Evolutionary conservation across 2,113 vertebrate genomes (phyloP).

Genomic region (Brachyistius frenatus): DNA sequence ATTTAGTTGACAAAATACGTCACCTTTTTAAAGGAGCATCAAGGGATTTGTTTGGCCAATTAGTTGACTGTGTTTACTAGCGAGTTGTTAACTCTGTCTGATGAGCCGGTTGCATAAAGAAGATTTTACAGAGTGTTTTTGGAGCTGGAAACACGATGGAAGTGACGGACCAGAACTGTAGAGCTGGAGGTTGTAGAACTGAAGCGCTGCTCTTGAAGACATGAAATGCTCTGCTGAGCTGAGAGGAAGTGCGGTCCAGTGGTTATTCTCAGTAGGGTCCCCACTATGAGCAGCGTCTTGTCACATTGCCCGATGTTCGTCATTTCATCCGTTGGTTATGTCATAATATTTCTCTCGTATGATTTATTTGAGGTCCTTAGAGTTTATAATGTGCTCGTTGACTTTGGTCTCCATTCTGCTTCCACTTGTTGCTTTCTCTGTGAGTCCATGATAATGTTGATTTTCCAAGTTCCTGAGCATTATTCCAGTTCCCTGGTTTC

Average conservation of each 20-base stretch:
- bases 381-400: too few species aligned
- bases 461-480: background rate
- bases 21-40: too few species aligned
- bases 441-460: background rate
- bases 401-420: too few species aligned
- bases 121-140: background rate
- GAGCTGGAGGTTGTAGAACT: too few species aligned
- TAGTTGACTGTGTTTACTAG: background rate
- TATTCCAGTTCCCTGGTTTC: background rate
- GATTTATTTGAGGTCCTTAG: too few species aligned
- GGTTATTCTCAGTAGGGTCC: too few species aligned
- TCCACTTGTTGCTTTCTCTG: background rate
- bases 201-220: too few species aligned
- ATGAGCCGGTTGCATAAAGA: background rate
- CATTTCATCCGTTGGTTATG: conserved; percentile 9
- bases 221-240: background rate
- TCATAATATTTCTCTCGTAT: background rate
- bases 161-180: too few species aligned
- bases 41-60: too few species aligned
- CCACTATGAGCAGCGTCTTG: too few species aligned
- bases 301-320: background rate
- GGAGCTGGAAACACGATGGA: too few species aligned
- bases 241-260: background rate
- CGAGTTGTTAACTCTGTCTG: background rate
- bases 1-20: too few species aligned